Conservation (phyloP, 2,888 invertebrate species). For the Drosophila austrosaltans region DNA sequence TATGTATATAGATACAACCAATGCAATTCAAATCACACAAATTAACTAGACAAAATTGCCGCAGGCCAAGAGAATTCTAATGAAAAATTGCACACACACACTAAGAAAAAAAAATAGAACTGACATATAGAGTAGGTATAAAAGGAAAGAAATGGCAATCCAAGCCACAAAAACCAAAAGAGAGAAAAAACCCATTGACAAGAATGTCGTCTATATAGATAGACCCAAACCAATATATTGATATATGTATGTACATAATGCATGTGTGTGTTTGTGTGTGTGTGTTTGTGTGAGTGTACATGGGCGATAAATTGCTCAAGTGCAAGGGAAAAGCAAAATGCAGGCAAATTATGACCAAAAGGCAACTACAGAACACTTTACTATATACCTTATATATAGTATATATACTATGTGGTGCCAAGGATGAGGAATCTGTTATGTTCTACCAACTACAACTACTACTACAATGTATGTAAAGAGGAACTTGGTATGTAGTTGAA, state of each 20-base stretch:
- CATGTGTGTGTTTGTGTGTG: too few relatives aligned
- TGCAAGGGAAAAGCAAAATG: constrained; percentile 61
- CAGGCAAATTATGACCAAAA: constrained; percentile 68
- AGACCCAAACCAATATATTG: constrained; percentile 46
- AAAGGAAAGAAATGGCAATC: constrained; percentile 31
- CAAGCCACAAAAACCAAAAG: constrained; percentile 12
- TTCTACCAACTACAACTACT: background rate
- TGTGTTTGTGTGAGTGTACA: too few relatives aligned
- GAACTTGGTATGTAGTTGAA: constrained; percentile 4
- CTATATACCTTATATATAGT: background rate
- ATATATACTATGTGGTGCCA: background rate
- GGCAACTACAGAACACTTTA: background rate
- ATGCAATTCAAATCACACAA: constrained; percentile 75
- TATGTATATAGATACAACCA: constrained; percentile 15
- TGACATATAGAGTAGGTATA: background rate
- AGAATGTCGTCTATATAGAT: constrained; percentile 39
- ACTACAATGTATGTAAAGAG: constrained; percentile 26
- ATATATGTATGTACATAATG: background rate
- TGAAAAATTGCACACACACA: constrained; percentile 54
- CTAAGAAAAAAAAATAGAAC: background rate
- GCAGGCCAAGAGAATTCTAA: constrained; percentile 65
- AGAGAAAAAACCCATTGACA: constrained; percentile 30
- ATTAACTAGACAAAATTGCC: constrained; percentile 76
- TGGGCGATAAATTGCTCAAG: constrained; percentile 72
- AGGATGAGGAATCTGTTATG: background rate